phyloP scores from a whole-genome alignment of 1,140 invertebrate species.

The Papilio helenus region DNA sequence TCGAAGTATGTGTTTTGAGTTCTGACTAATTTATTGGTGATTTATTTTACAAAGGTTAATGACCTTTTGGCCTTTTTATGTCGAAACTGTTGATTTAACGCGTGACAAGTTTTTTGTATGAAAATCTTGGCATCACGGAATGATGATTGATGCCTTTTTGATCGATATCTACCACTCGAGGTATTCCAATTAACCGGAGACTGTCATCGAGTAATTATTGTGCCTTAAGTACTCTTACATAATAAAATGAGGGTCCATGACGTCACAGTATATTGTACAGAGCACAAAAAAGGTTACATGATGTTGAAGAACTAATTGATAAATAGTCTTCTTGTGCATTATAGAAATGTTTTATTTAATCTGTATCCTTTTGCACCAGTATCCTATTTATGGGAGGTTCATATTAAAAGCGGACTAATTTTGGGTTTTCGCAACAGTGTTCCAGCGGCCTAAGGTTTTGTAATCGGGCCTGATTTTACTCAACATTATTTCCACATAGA shows the following conservation, averaged over 20 bases:
- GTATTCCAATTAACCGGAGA: slow-evolving; percentile 20
- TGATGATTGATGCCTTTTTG: slow-evolving; percentile 27
- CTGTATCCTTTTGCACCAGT: background rate
- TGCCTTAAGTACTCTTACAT: slow-evolving; percentile 6
- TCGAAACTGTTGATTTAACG: background rate
- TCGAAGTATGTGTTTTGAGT: background rate
- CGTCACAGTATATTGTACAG: background rate
- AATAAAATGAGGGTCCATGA: background rate
- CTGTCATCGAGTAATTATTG: slow-evolving; percentile 20
- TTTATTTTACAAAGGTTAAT: background rate
- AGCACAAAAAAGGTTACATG: background rate
- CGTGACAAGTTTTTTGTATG: slow-evolving; percentile 8
- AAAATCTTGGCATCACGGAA: slow-evolving; percentile 15
- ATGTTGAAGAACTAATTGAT: background rate
- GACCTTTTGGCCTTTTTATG: background rate
- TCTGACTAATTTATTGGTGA: background rate
- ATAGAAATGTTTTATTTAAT: background rate
- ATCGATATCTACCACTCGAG: slow-evolving; percentile 9
- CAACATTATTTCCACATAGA: too few relatives aligned
- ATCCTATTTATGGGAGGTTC: background rate
- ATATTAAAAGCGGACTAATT: too few relatives aligned
- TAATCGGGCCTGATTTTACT: too few relatives aligned
- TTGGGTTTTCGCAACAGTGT: too few relatives aligned
- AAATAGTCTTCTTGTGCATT: background rate
- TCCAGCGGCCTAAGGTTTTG: too few relatives aligned